Base-by-base conservation (phyloP, 2,113 vertebrate genomes). In the Thermophis baileyi region DNA sequence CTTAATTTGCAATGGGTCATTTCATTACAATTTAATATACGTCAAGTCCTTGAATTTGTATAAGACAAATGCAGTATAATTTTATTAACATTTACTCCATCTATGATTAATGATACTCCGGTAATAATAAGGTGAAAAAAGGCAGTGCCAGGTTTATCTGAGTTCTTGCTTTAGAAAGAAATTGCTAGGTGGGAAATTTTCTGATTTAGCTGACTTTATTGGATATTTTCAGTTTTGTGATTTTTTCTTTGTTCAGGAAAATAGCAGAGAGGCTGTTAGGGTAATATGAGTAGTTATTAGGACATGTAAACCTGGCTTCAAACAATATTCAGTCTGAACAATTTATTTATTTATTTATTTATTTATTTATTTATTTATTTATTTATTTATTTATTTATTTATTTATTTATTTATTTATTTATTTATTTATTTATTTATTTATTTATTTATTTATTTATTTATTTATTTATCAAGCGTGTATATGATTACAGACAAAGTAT, bases 71-170 rank as follows among this genome's bases (percentile, higher is more conserved):
- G 95, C 94, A 96, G 91, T 92, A 93, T 89, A 97, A 95, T 95
- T 95, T 95, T 96, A 5, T 95, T 91, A 97, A 96, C 95, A 94
- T 96, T 96, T 97, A 91, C 87, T 93, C 93, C 91, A 91, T 53
- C 35, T n/a, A 51, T 95, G 94, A 97, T 95, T 96, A 97, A 97
- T 96, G 96, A 95, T 93, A 95, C 95, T 96, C 95, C 94, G 16
- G 16, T 96, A 96, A 95, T 96, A 95, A 96, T 92, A 92, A 96
- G 91, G 95, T 94, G 69, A 91, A 47, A 94, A 90, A 94, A 95
- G 95, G 81, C 94, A 92, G 94, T 93, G 35, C 89, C 35, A 51
- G 92, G 94, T 95, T 97, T 95, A 94, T 95, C 94, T 96, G 96
- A 94, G 93, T 96, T 96, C 95, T 93, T 95, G 88, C 95, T 97